phyloP scores from a whole-genome alignment of 1,140 invertebrate species.

The Zaprionus tsacasi region DNA sequence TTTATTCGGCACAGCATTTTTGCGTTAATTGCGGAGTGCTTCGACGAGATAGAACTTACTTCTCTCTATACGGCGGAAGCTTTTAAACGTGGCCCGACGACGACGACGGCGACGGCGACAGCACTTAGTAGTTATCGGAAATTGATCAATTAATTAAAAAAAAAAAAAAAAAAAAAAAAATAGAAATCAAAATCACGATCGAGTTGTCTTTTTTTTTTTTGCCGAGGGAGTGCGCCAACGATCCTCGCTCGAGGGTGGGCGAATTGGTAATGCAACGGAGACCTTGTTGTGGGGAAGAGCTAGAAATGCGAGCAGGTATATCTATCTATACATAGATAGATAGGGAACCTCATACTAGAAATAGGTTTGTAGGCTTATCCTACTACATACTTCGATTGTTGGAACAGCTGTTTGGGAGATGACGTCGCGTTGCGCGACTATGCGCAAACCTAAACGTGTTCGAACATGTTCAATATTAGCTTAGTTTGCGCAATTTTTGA shows the following conservation, averaged over 20 bases:
- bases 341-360: not conserved
- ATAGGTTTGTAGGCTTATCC: not conserved
- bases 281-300: not conserved
- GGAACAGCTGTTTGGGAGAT: not conserved
- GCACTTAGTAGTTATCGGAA: conserved; percentile 1
- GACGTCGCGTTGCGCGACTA: not conserved
- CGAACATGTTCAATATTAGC: conserved; percentile 1
- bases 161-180: not conserved
- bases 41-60: not conserved
- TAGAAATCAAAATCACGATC: conserved; percentile 1
- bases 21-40: not conserved
- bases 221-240: not conserved
- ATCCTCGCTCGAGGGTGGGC: not conserved
- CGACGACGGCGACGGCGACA: not conserved
- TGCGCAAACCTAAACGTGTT: not conserved
- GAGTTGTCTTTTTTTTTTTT: not conserved
- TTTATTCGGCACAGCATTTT: not conserved
- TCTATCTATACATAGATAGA: not conserved
- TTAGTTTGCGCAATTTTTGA: not conserved
- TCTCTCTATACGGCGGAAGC: not conserved
- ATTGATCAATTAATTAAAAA: not conserved
- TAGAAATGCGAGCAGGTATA: not conserved
- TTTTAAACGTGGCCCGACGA: not conserved
- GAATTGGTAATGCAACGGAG: conserved; percentile 3
- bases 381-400: not conserved